Conservation (phyloP, 1,140 invertebrate genomes). For the Gryon sp. region DNA sequence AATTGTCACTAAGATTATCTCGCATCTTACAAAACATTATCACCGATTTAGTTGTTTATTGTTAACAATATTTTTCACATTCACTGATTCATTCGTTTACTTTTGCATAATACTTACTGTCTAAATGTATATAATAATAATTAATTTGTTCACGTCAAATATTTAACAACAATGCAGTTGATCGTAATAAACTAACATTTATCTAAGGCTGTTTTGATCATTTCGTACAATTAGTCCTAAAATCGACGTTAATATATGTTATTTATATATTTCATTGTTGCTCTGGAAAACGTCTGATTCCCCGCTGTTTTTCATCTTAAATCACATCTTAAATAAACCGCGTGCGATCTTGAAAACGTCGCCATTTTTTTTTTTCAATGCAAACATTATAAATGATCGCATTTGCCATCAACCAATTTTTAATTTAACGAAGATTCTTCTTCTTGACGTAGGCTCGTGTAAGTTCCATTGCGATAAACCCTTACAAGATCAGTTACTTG, state of each 20-base stretch:
- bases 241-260: constrained; percentile 39
- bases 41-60: constrained; percentile 20
- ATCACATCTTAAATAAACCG: neutral
- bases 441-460: constrained; percentile 54
- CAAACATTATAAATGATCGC: constrained; percentile 38
- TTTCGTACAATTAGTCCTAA: constrained; percentile 33
- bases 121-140: constrained; percentile 35
- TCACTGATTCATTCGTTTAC: constrained; percentile 13
- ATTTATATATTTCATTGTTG: constrained; percentile 19
- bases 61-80: neutral
- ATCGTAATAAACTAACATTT: constrained; percentile 49
- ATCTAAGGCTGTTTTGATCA: constrained; percentile 41
- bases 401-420: constrained; percentile 36
- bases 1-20: constrained; percentile 36
- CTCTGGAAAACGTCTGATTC: constrained; percentile 25
- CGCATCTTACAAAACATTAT: constrained; percentile 42
- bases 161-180: constrained; percentile 49
- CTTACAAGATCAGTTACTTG: constrained; percentile 52
- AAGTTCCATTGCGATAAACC: constrained; percentile 42
- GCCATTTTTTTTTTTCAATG: constrained; percentile 13
- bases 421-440: constrained; percentile 44
- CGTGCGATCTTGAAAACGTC: neutral
- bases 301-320: neutral
- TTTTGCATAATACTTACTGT: constrained; percentile 43
- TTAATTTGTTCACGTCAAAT: constrained; percentile 41